Percentiles rank a stretch among this genome's conserved stretches.
These are phyloP conservation scores for Plusia festucae DNA, from an alignment of 2,888 invertebrate genomes.

Conservation along the genomic window DNA sequence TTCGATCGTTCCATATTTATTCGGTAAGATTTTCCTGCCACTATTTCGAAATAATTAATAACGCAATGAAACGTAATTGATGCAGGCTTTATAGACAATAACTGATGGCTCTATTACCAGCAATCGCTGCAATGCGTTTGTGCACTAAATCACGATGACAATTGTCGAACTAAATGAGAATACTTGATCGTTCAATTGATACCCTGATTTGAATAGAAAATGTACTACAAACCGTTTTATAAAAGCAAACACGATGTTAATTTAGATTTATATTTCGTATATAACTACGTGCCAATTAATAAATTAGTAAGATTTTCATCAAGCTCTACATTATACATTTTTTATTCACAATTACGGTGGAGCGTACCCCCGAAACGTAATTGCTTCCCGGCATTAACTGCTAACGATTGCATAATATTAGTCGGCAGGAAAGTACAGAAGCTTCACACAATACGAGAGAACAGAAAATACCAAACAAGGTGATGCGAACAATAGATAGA, in stretches of 20 bases:
- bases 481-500: too few relatives aligned
- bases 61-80: neutral
- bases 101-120: neutral
- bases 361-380: conserved; percentile 34
- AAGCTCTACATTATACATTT: conserved; percentile 31
- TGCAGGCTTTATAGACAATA: neutral
- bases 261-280: neutral
- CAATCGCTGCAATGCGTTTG: neutral
- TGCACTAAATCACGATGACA: neutral
- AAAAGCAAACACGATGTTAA: neutral
- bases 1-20: too few relatives aligned
- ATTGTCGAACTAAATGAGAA: neutral
- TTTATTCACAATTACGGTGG: conserved; percentile 28
- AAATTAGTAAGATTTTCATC: conserved; percentile 28
- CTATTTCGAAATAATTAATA: neutral
- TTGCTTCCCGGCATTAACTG: conserved; percentile 45
- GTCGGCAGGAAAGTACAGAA: conserved; percentile 7
- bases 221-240: neutral
- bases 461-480: too few relatives aligned
- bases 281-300: conserved; percentile 18
- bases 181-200: neutral
- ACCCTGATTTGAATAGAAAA: neutral
- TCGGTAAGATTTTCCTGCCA: neutral
- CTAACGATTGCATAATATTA: conserved; percentile 39
- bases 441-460: conserved; percentile 2